phyloP scores from a whole-genome alignment of 2,113 vertebrate species.

The Romanogobio albipinnatus region DNA sequence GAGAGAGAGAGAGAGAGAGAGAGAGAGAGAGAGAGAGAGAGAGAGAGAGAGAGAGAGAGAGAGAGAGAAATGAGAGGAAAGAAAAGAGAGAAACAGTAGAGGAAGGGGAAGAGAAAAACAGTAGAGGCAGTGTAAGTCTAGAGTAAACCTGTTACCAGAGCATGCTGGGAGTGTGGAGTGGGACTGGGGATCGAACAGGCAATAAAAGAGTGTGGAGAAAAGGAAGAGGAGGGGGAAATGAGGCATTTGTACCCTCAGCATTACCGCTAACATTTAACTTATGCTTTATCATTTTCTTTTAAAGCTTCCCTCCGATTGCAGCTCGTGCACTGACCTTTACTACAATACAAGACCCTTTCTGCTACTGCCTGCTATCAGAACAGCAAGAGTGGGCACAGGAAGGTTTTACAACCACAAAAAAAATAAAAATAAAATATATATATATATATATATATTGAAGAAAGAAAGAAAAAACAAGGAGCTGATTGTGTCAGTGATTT shows the following conservation, averaged over 20 bases:
- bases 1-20: slow-evolving; percentile 47
- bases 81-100: slow-evolving; percentile 58
- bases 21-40: slow-evolving; percentile 73
- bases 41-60: slow-evolving; percentile 73
- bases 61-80: slow-evolving; percentile 41
- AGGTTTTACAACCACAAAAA: slow-evolving; percentile 77
- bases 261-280: slow-evolving; percentile 86
- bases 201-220: slow-evolving; percentile 84
- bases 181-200: slow-evolving; percentile 91
- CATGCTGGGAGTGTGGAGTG: slow-evolving; percentile 95
- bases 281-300: slow-evolving; percentile 74
- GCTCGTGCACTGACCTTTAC: slow-evolving; percentile 67
- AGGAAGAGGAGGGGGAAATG: slow-evolving; percentile 35
- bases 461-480: slow-evolving; percentile 83
- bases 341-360: slow-evolving; percentile 65
- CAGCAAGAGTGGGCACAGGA: slow-evolving; percentile 85
- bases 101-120: slow-evolving; percentile 54
- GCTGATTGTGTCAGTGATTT: slow-evolving; percentile 97
- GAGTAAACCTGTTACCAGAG: slow-evolving; percentile 89
- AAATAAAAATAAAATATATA: background rate
- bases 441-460: slow-evolving; percentile 11
- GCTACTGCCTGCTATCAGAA: slow-evolving; percentile 82
- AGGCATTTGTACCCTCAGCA: slow-evolving; percentile 78
- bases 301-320: slow-evolving; percentile 75
- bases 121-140: slow-evolving; percentile 81